A percentile compares a stretch with the other conserved stretches of the same genome.
Evolutionary conservation across 2,888 invertebrate genomes (phyloP).

Genomic region (Calameuta pallipes): DNA sequence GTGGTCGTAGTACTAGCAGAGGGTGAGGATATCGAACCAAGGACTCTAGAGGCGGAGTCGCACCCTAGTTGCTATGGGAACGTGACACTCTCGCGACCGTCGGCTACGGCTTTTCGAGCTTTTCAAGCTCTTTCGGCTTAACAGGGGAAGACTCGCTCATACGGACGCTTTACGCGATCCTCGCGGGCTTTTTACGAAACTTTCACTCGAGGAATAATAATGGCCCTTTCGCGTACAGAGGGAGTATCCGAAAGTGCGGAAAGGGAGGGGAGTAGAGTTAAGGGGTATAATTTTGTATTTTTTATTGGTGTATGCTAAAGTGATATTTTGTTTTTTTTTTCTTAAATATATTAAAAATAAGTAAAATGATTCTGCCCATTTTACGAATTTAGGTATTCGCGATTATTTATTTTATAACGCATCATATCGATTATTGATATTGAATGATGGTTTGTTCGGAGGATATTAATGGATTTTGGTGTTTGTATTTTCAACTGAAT

Average conservation of each 20-base stretch:
- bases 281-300: background rate
- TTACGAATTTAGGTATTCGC: background rate
- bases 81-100: conserved; percentile 57
- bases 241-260: background rate
- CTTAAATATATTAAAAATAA: background rate
- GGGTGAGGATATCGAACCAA: conserved; percentile 62
- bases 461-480: background rate
- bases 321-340: background rate
- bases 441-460: background rate
- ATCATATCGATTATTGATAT: background rate
- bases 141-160: background rate
- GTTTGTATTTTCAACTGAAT: background rate
- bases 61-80: conserved; percentile 60
- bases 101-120: conserved; percentile 44
- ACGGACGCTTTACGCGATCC: conserved; percentile 34
- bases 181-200: conserved; percentile 27
- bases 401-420: background rate
- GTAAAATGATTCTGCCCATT: background rate
- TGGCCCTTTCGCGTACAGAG: background rate
- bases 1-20: conserved; percentile 23
- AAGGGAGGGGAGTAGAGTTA: background rate
- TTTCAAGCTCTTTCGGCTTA: conserved; percentile 54
- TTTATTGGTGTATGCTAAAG: background rate
- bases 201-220: background rate
- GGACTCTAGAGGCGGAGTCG: conserved; percentile 61